Base-by-base conservation (phyloP, 2,113 vertebrate species). In the Tyto alba region DNA sequence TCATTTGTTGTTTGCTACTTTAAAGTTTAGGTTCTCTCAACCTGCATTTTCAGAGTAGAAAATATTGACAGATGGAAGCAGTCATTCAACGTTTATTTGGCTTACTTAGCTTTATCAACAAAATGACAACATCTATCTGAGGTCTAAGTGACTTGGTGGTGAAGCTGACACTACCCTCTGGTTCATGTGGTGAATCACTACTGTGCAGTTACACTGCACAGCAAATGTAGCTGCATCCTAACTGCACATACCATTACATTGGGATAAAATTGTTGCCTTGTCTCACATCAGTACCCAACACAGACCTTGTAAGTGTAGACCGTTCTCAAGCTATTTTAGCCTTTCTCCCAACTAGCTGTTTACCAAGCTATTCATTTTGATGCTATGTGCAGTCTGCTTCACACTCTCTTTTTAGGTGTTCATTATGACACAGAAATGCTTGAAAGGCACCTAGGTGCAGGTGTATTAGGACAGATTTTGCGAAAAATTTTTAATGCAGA, bases 231-330 rank as follows among this genome's bases (percentile, higher is more conserved):
- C 62, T 85, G 75, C 55, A 34, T 2, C 50, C 57, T 18, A 13
- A 9, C 10, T 2, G 8, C 4, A 0, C 6, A 10, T 18, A 9
- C 21, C 16, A 7, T 48, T 40, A 36, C 48, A 26, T 10, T 0
- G 1, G 41, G 52, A 32, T 56, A n/a, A 41, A 91, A 86, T 1
- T 4, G 5, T 50, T 93, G 63, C 45, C 43, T 71, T 43, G 13
- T 62, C 25, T 90, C 45, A 38, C 23, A 40, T 34, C 52, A 43
- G 7, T 34, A 75, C 48, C 66, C 57, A 77, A 52, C 62, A 38
- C 27, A 79, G 71, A 27, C 8, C 21, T 50, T 36, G 32, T 20
- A 32, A 62, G 9, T 29, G 26, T 6, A 73, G 67, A 55, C 25
- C 2, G 3, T 53, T 88, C 63, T 50, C 55, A 80, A 63, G 25